These are phyloP conservation scores for Sebastes oblongus DNA, from an alignment of 2,797 vertebrate genomes.

Conservation along the genomic window DNA sequence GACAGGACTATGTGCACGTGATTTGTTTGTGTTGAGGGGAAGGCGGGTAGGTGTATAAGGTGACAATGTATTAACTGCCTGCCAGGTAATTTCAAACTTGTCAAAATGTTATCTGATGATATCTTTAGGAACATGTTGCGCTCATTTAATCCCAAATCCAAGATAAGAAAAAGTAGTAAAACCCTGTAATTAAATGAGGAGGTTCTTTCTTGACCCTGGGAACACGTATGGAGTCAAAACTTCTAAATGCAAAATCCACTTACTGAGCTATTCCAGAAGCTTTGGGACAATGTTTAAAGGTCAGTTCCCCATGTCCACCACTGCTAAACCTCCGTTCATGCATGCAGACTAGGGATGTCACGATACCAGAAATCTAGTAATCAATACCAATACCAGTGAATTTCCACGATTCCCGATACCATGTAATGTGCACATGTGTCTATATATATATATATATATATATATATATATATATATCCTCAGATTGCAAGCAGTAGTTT, in stretches of 20 bases:
- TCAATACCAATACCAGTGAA: no score
- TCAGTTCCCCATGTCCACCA: neutral
- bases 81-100: slow-evolving; percentile 29
- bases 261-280: neutral
- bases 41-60: neutral
- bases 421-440: no score
- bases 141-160: neutral
- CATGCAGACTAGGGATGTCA: no score
- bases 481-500: no score
- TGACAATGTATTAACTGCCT: slow-evolving; percentile 21
- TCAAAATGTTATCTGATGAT: slow-evolving; percentile 23
- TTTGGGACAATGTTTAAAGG: neutral
- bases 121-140: neutral
- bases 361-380: no score
- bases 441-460: no score
- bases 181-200: neutral
- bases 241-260: neutral
- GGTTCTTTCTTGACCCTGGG: neutral
- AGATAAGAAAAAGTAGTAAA: neutral
- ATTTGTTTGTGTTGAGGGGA: slow-evolving; percentile 14
- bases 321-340: neutral
- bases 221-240: neutral
- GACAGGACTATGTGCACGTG: slow-evolving; percentile 3
- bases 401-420: no score
- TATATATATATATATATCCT: no score